Percentiles rank a stretch among this genome's conserved stretches.
Evolutionary conservation across 1,140 invertebrate genomes (phyloP).

Genomic region (Drosophila nigrodunni): DNA sequence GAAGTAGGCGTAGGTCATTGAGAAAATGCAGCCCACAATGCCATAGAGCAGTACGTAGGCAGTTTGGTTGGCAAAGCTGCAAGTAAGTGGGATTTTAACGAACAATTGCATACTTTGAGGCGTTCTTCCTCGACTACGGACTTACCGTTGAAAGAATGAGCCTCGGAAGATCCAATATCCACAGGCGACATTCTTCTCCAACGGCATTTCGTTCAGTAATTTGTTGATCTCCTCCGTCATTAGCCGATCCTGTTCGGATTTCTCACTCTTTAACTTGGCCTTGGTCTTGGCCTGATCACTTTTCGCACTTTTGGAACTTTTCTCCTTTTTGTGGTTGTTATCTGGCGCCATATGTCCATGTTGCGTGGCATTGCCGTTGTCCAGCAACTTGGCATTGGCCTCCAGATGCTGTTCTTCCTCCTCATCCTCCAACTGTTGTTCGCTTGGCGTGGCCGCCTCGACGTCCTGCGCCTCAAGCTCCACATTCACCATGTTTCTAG

Average conservation of each 20-base stretch:
- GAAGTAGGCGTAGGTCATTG: slow-evolving; percentile 91
- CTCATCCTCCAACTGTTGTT: slow-evolving; percentile 19
- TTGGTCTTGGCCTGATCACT: slow-evolving; percentile 21
- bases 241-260: slow-evolving; percentile 68
- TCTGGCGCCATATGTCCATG: slow-evolving; percentile 26
- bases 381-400: slow-evolving; percentile 58
- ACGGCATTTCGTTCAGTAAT: slow-evolving; percentile 85
- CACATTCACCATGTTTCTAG: slow-evolving; percentile 49
- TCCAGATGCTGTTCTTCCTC: slow-evolving; percentile 34
- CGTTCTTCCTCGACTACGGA: slow-evolving; percentile 9
- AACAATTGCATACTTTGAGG: not conserved
- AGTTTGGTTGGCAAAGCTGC: slow-evolving; percentile 90
- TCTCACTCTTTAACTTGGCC: slow-evolving; percentile 64
- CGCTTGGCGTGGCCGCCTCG: slow-evolving; percentile 16
- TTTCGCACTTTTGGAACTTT: not conserved
- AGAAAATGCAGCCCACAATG: slow-evolving; percentile 89
- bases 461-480: slow-evolving; percentile 45
- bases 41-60: slow-evolving; percentile 91
- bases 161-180: slow-evolving; percentile 88
- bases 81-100: not conserved
- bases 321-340: not conserved
- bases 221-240: slow-evolving; percentile 85
- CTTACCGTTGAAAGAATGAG: slow-evolving; percentile 85
- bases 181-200: slow-evolving; percentile 87
- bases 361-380: slow-evolving; percentile 60